A percentile compares a stretch with the other conserved stretches of the same genome.
Conservation (phyloP, 2,888 invertebrate species). For the Erebia palarica region DNA sequence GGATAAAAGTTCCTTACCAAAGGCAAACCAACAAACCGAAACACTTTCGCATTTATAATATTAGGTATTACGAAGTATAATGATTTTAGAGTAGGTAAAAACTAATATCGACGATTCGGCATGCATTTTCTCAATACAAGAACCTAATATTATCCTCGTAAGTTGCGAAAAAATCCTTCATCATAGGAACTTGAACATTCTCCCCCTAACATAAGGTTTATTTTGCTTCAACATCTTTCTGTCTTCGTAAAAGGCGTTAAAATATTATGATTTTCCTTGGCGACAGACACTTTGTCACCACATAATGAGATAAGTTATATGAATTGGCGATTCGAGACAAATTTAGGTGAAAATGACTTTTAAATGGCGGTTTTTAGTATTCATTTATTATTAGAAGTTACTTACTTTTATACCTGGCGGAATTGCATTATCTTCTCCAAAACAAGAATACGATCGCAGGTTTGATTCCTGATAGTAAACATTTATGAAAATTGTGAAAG, state of each 20-base stretch:
- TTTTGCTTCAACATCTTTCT: background rate
- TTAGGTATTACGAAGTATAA: too few species aligned
- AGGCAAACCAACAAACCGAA: too few species aligned
- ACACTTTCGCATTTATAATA: too few species aligned
- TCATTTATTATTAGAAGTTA: background rate
- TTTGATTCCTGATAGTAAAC: background rate
- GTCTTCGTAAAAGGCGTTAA: slow-evolving; percentile 22
- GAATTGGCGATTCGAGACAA: slow-evolving; percentile 23
- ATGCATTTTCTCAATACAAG: background rate
- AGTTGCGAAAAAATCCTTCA: slow-evolving; percentile 10
- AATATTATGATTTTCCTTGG: slow-evolving; percentile 27
- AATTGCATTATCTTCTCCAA: background rate
- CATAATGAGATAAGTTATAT: slow-evolving; percentile 33
- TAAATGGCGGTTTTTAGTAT: background rate
- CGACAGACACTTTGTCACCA: slow-evolving; percentile 35
- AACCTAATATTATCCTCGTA: slow-evolving; percentile 4
- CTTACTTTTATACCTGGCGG: background rate
- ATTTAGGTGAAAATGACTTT: slow-evolving; percentile 14
- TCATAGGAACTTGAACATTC: background rate
- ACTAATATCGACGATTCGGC: too few species aligned
- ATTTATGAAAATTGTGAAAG: too few species aligned
- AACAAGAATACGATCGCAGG: background rate
- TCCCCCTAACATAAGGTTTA: background rate
- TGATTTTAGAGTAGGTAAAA: too few species aligned
- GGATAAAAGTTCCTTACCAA: too few species aligned